A percentile compares a stretch with the other conserved stretches of the same genome.
Conservation (phyloP, 2,888 invertebrate species). For the Lissocephala sabroskyi region DNA sequence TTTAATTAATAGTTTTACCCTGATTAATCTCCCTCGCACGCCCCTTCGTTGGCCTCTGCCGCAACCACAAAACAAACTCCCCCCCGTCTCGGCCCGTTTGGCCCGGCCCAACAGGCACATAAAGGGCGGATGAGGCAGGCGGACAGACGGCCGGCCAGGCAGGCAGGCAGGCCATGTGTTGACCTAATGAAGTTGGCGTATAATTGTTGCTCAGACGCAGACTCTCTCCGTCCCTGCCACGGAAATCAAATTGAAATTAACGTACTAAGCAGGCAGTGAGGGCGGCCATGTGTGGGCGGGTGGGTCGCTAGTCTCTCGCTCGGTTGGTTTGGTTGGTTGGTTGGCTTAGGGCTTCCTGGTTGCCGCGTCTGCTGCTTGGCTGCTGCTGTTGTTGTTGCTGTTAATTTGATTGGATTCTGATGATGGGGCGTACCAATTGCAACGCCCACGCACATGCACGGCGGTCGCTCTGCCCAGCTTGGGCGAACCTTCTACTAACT, state of each 20-base stretch:
- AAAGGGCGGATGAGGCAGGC: too few species aligned
- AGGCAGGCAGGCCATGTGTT: constrained; percentile 36
- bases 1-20: constrained; percentile 72
- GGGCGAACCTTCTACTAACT: constrained; percentile 9
- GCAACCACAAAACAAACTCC: constrained; percentile 20
- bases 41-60: constrained; percentile 19
- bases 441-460: constrained; percentile 69
- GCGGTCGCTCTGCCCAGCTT: constrained; percentile 9
- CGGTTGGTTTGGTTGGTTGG: constrained; percentile 33
- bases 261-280: constrained; percentile 39
- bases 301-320: too few species aligned
- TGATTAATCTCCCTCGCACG: constrained; percentile 66
- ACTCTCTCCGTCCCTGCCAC: constrained; percentile 26
- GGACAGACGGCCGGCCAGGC: background rate
- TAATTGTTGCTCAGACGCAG: constrained; percentile 59
- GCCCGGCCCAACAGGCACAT: background rate
- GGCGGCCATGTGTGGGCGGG: background rate
- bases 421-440: constrained; percentile 66
- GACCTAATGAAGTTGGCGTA: constrained; percentile 70
- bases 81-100: background rate
- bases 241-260: constrained; percentile 72
- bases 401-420: constrained; percentile 71
- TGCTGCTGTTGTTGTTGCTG: constrained; percentile 50
- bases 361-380: constrained; percentile 6
- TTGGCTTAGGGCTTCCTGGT: constrained; percentile 23